Evolutionary conservation across 1,140 invertebrate genomes (phyloP).

Genomic region (Cardiocondyla obscurior): DNA sequence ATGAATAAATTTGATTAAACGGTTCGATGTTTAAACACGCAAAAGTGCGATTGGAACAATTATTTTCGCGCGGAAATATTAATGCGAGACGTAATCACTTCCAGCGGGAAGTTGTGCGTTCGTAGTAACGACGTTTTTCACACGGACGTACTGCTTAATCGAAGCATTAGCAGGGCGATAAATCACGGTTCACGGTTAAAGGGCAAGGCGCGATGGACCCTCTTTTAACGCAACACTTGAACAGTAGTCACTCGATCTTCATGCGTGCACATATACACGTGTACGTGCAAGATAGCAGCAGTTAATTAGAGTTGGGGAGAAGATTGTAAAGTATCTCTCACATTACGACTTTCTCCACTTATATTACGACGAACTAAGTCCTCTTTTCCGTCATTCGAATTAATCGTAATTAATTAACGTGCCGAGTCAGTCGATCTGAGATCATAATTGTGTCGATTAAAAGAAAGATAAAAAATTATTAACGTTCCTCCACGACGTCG

Average conservation of each 20-base stretch:
- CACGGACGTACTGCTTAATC: constrained; percentile 65
- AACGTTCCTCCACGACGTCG: not conserved
- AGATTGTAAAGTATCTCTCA: constrained; percentile 21
- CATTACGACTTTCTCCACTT: constrained; percentile 15
- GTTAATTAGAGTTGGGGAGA: not conserved
- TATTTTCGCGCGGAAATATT: not conserved
- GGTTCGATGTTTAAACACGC: not conserved
- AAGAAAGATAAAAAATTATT: not conserved
- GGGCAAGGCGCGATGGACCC: constrained; percentile 14
- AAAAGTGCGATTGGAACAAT: not conserved
- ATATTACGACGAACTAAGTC: not conserved
- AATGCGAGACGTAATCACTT: not conserved
- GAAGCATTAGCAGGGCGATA: constrained; percentile 77
- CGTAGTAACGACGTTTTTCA: constrained; percentile 40
- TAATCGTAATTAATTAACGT: not conserved
- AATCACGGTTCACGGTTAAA: constrained; percentile 68
- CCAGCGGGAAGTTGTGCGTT: not conserved
- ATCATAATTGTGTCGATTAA: not conserved
- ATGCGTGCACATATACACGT: not conserved
- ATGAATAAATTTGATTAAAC: not conserved
- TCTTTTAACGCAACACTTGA: constrained; percentile 36
- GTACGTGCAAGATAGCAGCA: not conserved
- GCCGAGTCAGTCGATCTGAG: not conserved
- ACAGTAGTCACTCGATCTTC: constrained; percentile 9
- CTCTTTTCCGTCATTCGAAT: not conserved